Evolutionary conservation across 1,140 invertebrate species (phyloP).

Genomic region (Mactra quadrangularis): DNA sequence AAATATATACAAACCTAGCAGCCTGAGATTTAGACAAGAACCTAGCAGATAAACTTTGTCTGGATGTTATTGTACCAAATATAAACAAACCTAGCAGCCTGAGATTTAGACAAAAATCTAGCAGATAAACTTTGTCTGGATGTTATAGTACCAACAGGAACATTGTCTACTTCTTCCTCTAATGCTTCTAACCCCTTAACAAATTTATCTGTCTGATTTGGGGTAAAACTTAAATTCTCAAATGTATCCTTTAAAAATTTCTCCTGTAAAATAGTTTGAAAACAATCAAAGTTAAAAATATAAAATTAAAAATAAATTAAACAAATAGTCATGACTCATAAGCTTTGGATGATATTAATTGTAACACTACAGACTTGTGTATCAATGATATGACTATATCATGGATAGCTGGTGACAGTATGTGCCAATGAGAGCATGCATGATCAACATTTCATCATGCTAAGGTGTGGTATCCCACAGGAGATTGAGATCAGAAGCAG

Average conservation of each 20-base stretch:
- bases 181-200: conserved; percentile 69
- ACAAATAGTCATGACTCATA: too few species aligned
- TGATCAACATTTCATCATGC: too few species aligned
- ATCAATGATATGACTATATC: too few species aligned
- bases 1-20: too few species aligned
- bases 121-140: conserved; percentile 78
- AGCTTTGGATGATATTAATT: too few species aligned
- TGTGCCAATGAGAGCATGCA: too few species aligned
- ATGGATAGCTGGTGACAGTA: too few species aligned
- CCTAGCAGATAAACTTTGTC: conserved; percentile 78
- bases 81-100: conserved; percentile 61
- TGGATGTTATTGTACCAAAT: conserved; percentile 63
- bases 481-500: too few species aligned
- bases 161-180: conserved; percentile 66
- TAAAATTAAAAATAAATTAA: too few species aligned
- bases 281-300: not conserved
- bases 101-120: conserved; percentile 77
- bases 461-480: too few species aligned
- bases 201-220: conserved; percentile 73
- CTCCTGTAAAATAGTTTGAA: conserved; percentile 66
- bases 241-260: conserved; percentile 79
- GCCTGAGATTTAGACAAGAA: conserved; percentile 78
- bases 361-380: too few species aligned
- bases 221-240: conserved; percentile 78
- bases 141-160: conserved; percentile 49